Evolutionary conservation across 2,888 invertebrate genomes (phyloP).

Genomic region (Eupithecia insigniata): DNA sequence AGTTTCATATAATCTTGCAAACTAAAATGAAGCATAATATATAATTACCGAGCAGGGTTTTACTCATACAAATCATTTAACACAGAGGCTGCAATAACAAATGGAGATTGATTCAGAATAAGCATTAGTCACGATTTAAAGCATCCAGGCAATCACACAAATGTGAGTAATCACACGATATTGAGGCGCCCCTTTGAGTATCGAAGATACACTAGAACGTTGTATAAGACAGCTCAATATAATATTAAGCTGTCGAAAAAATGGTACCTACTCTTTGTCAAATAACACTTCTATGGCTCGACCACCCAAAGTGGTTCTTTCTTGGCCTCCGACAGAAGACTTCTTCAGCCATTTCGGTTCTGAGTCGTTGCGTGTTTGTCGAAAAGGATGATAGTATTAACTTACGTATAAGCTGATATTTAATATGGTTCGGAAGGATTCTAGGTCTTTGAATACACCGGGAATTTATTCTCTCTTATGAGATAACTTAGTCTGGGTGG

Average conservation of each 20-base stretch:
- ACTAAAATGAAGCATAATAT: neutral
- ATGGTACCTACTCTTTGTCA: neutral
- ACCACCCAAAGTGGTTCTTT: neutral
- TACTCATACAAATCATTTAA: slow-evolving; percentile 29
- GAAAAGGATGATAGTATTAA: neutral
- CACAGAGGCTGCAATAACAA: slow-evolving; percentile 19
- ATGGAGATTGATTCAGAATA: slow-evolving; percentile 32
- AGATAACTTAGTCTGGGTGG: neutral
- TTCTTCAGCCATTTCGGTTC: neutral
- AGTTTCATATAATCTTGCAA: neutral
- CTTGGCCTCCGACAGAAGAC: neutral
- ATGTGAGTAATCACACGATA: slow-evolving; percentile 74
- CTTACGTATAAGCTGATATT: neutral
- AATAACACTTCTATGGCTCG: neutral
- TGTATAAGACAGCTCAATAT: neutral
- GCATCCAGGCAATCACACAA: slow-evolving; percentile 39
- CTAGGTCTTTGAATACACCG: too few relatives aligned
- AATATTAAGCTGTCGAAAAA: neutral
- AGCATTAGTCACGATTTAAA: slow-evolving; percentile 38
- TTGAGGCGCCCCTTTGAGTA: slow-evolving; percentile 54
- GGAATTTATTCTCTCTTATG: neutral
- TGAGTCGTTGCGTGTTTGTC: neutral
- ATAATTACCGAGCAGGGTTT: neutral
- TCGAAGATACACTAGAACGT: neutral
- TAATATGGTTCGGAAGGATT: too few relatives aligned